phyloP scores from a whole-genome alignment of 2,113 vertebrate genomes.

The Pycnonotus jocosus region DNA sequence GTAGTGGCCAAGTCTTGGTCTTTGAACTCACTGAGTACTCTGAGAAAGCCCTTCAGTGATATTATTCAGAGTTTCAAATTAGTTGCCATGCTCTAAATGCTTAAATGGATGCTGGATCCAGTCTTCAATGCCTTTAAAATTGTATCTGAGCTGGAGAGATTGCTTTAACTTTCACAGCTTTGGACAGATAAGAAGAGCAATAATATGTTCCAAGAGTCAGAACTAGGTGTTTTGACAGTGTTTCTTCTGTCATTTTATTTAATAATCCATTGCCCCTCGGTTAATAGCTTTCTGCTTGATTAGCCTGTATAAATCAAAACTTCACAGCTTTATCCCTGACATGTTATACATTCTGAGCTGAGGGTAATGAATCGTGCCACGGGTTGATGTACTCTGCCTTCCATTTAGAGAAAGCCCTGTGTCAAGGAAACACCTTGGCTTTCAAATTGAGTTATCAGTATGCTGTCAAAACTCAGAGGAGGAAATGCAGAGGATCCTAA shows the following conservation, averaged over 20 bases:
- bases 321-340: background rate
- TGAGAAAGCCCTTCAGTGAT: background rate
- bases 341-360: background rate
- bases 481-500: background rate
- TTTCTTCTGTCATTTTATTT: conserved; percentile 34
- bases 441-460: conserved; percentile 34
- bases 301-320: conserved; percentile 32
- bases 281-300: conserved; percentile 55
- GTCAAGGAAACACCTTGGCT: conserved; percentile 9
- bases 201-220: background rate
- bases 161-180: background rate
- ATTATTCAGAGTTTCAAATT: background rate
- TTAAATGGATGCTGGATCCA: background rate
- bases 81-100: background rate
- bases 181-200: background rate
- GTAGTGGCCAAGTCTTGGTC: background rate
- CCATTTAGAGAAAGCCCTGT: background rate
- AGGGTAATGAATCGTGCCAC: background rate
- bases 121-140: background rate
- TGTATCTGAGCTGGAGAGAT: background rate
- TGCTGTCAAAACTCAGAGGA: background rate
- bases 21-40: background rate
- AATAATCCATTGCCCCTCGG: background rate
- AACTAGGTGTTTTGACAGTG: conserved; percentile 2
- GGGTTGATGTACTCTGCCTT: background rate